Evolutionary conservation across 2,888 invertebrate genomes (phyloP), one percentile per base, ranked within the genome.

Genomic region (Macropis europaea): DNA sequence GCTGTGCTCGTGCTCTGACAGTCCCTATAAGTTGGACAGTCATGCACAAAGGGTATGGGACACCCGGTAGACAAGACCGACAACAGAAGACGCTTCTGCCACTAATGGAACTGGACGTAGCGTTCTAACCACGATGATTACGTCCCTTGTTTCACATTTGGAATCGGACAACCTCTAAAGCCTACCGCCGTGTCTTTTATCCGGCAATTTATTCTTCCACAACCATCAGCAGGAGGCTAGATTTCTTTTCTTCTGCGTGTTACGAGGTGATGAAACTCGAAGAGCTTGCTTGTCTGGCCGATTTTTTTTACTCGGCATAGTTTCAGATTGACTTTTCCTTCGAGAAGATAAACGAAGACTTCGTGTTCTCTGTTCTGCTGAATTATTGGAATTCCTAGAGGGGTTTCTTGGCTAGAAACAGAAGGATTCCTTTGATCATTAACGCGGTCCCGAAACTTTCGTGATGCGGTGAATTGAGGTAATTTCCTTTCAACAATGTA

Each of bases 41-140:
- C 40, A 6, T 3, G 45, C 5, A 61, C 54, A 71, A 69, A 71
- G 71, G 54, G 5, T 40, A 45, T 22, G 15, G 32, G 40, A 60
- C 62, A 56, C 30, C 62, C 38, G 50, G 48, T 38, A 36, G 28
- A 54, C 48, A 34, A 6, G 9, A 0, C 17, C 13, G n/a, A n/a
- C n/a, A n/a, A 52, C 30, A 24, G 32, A 48, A 59, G 61, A 69
- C 15, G 19, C n/a, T 26, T 9, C 9, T 17, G 22, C 7, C 30
- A 34, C 50, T 64, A 42, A 45, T 59, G 50, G 40, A 45, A 36
- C 34, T 45, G 45, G 36, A 56, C 62, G 36, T 56, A 40, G 42
- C 60, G 57, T 57, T 32, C 32, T 30, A 15, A 26, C 60, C 47
- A 2, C 42, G 50, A n/a, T 45, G 43, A 62, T 62, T 54, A 56